These are phyloP conservation scores for Andrena camellia DNA, from an alignment of 2,888 invertebrate genomes.

Conservation along the genomic window DNA sequence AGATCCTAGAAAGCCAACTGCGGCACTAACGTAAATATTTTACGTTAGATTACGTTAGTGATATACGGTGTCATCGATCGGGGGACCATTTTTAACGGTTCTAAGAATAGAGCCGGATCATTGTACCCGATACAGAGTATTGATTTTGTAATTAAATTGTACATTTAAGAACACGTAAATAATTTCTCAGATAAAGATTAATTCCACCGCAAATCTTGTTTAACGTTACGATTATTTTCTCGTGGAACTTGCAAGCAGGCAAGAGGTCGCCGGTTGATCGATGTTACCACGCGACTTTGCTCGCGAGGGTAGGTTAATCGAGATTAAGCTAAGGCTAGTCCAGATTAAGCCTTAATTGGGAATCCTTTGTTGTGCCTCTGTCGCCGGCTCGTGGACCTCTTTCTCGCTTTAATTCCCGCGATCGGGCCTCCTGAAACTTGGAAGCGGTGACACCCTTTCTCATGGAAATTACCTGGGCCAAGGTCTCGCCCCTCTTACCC, in stretches of 20 bases:
- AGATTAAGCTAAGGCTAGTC: neutral
- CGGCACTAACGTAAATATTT: conserved; percentile 17
- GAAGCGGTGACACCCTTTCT: conserved; percentile 59
- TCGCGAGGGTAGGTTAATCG: conserved; percentile 14
- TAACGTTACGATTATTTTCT: neutral
- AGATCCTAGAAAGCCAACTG: conserved; percentile 7
- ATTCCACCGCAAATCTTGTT: neutral
- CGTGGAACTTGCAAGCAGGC: neutral
- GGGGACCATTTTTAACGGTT: conserved; percentile 29
- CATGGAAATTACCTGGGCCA: conserved; percentile 61
- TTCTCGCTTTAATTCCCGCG: conserved; percentile 52
- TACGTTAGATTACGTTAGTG: neutral
- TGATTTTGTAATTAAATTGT: no score
- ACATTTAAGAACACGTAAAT: no score
- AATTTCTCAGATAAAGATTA: no score
- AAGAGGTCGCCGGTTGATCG: conserved; percentile 2
- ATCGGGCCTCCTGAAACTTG: conserved; percentile 18
- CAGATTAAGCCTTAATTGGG: neutral
- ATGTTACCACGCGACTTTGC: neutral
- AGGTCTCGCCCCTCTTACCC: conserved; percentile 26
- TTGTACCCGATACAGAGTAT: neutral
- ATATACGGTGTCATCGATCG: conserved; percentile 42
- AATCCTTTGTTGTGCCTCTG: conserved; percentile 35
- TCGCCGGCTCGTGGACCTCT: neutral
- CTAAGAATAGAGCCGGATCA: conserved; percentile 19